Percentiles rank a stretch among this genome's conserved stretches.
Evolutionary conservation across 2,888 invertebrate genomes (phyloP).

Genomic region (Asteroscopus sphinx): DNA sequence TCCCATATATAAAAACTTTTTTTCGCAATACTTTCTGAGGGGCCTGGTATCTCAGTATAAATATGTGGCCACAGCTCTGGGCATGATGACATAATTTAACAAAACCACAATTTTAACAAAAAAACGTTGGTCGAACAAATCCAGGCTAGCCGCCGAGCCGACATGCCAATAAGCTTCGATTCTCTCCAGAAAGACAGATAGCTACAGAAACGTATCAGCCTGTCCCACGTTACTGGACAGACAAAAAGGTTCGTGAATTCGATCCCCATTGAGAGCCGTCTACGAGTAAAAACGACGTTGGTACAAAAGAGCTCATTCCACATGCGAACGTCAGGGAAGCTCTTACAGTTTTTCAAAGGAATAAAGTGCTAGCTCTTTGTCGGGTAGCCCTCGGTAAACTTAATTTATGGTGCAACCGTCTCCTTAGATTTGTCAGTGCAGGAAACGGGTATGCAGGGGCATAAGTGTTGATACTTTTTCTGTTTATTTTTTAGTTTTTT

Average conservation of each 20-base stretch:
- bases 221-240: slow-evolving; percentile 24
- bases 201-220: slow-evolving; percentile 24
- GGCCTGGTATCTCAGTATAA: too few species aligned
- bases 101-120: too few species aligned
- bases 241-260: slow-evolving; percentile 47
- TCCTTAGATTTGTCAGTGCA: slow-evolving; percentile 69
- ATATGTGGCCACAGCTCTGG: too few species aligned
- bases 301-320: slow-evolving; percentile 72
- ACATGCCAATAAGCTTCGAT: background rate
- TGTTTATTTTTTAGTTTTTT: too few species aligned
- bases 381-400: slow-evolving; percentile 70
- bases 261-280: slow-evolving; percentile 61
- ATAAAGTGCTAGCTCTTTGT: slow-evolving; percentile 69
- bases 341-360: slow-evolving; percentile 79
- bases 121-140: too few species aligned
- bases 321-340: slow-evolving; percentile 71
- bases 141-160: too few species aligned
- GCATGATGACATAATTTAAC: too few species aligned
- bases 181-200: slow-evolving; percentile 19
- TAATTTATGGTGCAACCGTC: slow-evolving; percentile 78
- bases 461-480: slow-evolving; percentile 15
- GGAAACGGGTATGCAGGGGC: slow-evolving; percentile 22
- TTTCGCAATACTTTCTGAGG: too few species aligned
- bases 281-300: slow-evolving; percentile 67
- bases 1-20: too few species aligned